These are phyloP conservation scores for Zelleria hepariella DNA, from an alignment of 2,888 invertebrate species.

Conservation along the genomic window DNA sequence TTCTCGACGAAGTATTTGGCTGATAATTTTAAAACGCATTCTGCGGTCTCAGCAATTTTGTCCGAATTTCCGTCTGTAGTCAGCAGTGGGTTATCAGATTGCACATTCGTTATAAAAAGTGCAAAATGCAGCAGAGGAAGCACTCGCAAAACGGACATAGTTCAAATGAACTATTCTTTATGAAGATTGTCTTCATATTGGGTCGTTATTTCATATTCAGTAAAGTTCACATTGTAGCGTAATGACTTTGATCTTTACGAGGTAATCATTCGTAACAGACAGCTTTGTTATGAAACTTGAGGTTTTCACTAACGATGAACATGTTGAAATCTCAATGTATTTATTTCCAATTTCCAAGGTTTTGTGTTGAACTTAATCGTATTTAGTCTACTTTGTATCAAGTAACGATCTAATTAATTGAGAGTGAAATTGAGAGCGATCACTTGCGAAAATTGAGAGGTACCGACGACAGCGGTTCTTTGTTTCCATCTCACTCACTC, in stretches of 20 bases:
- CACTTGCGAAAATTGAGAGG: background rate
- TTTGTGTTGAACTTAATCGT: background rate
- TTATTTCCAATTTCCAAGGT: too few species aligned
- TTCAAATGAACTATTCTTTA: background rate
- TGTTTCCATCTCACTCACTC: too few species aligned
- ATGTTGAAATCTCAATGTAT: too few species aligned
- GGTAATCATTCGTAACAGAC: background rate
- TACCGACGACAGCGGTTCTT: background rate
- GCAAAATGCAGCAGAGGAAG: background rate
- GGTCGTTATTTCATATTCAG: background rate
- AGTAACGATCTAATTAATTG: conserved; percentile 1
- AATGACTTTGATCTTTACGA: background rate
- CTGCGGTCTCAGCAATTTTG: conserved; percentile 53
- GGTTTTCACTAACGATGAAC: too few species aligned
- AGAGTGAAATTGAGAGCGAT: background rate
- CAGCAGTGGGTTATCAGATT: conserved; percentile 43
- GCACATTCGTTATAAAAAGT: conserved; percentile 17
- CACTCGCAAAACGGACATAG: background rate
- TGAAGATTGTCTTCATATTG: background rate
- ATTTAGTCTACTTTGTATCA: background rate
- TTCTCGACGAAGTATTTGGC: conserved; percentile 67
- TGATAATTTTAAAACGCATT: conserved; percentile 66
- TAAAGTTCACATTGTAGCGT: background rate
- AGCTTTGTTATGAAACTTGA: too few species aligned
- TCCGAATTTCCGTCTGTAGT: conserved; percentile 42